Evolutionary conservation across 2,888 invertebrate species (phyloP).

Genomic region (Mayetiola destructor): DNA sequence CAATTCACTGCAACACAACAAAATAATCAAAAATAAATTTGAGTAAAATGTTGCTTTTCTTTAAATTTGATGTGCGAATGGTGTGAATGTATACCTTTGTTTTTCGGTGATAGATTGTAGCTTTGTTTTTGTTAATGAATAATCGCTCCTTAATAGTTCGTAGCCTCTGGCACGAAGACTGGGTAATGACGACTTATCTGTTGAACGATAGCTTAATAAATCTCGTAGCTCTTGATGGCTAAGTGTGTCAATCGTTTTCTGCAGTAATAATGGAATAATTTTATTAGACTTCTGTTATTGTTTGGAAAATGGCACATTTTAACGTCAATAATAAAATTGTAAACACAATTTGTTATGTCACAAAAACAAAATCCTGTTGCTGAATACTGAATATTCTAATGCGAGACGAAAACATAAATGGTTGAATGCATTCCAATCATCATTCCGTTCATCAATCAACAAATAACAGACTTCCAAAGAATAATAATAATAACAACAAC

Average conservation of each 20-base stretch:
- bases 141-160: not conserved
- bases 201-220: conserved; percentile 7
- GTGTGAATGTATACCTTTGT: not conserved
- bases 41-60: not conserved
- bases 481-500: no score
- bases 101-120: not conserved
- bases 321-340: no score
- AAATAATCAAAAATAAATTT: not conserved
- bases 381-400: no score
- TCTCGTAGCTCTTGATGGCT: not conserved
- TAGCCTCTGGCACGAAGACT: conserved; percentile 1
- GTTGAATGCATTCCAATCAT: no score
- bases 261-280: no score
- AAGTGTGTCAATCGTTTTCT: conserved; percentile 13
- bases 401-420: no score
- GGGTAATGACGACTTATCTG: not conserved
- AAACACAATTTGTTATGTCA: no score
- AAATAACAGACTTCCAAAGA: no score
- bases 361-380: no score
- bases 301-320: no score
- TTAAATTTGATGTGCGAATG: not conserved
- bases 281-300: no score
- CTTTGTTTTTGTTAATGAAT: not conserved
- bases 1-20: not conserved
- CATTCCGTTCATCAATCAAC: no score